A percentile compares a stretch with the other conserved stretches of the same genome.
These are phyloP conservation scores for Sebastes flavidus DNA, from an alignment of 2,797 vertebrate genomes.

Conservation along the genomic window DNA sequence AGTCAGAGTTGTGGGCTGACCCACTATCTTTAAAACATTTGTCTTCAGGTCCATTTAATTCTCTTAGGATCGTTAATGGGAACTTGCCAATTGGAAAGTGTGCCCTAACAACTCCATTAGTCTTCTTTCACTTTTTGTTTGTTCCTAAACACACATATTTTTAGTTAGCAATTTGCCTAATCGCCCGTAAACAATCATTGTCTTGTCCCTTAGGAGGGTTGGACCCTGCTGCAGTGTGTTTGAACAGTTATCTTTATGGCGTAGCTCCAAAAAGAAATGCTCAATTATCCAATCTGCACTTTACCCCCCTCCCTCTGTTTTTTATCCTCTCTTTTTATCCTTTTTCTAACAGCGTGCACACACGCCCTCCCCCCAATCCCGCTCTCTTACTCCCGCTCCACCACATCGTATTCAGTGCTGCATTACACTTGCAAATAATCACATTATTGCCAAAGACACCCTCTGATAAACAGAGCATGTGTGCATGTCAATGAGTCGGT, in stretches of 20 bases:
- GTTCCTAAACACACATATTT: conserved; percentile 65
- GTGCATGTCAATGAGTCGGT: conserved; percentile 52
- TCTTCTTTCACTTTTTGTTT: conserved; percentile 51
- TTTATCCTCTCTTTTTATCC: conserved; percentile 8
- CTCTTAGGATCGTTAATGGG: conserved; percentile 50
- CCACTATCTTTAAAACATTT: conserved; percentile 47
- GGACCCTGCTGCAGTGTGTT: conserved; percentile 30
- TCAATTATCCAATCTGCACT: conserved; percentile 56
- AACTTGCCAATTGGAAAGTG: conserved; percentile 39
- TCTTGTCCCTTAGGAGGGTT: conserved; percentile 51
- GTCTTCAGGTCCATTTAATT: conserved; percentile 48
- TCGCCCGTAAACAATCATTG: conserved; percentile 59
- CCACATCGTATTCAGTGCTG: conserved; percentile 30
- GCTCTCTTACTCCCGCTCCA: neutral
- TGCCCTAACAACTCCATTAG: conserved; percentile 59
- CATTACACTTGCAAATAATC: conserved; percentile 76
- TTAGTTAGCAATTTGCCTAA: conserved; percentile 64
- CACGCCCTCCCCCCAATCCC: neutral
- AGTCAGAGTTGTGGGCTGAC: conserved; percentile 29
- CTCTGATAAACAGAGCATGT: conserved; percentile 57
- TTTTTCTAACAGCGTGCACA: conserved; percentile 17
- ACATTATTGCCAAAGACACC: conserved; percentile 63
- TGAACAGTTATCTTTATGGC: conserved; percentile 49
- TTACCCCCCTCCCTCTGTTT: conserved; percentile 5
- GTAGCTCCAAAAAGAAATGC: conserved; percentile 52